Percentiles rank a stretch among this genome's conserved stretches.
Evolutionary conservation across 2,113 vertebrate genomes (phyloP).

Genomic region (Oreochromis tanganicae): DNA sequence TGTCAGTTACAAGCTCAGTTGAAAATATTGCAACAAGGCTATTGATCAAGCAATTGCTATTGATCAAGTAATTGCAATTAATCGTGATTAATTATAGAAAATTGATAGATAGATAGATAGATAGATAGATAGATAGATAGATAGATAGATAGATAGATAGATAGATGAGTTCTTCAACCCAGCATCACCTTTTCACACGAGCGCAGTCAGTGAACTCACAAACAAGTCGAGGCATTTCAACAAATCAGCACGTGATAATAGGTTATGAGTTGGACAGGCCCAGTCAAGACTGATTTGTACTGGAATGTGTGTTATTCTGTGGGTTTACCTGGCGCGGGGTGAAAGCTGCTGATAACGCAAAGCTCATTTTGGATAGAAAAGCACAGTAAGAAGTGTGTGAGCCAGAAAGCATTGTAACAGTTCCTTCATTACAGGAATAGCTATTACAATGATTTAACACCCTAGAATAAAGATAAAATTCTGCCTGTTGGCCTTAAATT

Average conservation of each 20-base stretch:
- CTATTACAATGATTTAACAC: background rate
- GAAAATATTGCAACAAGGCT: no score
- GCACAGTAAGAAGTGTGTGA: background rate
- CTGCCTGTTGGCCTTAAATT: background rate
- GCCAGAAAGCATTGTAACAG: background rate
- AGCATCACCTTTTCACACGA: background rate
- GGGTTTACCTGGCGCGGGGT: background rate
- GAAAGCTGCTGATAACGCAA: background rate
- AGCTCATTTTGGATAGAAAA: background rate
- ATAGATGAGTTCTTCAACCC: slow-evolving; percentile 23
- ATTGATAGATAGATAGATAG: no score
- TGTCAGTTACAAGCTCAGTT: no score
- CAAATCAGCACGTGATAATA: background rate
- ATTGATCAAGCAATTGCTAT: no score
- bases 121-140: no score
- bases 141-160: no score
- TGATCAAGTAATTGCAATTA: no score
- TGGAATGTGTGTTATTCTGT: background rate
- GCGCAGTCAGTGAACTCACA: background rate
- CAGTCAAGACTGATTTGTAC: background rate
- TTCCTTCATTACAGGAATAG: background rate
- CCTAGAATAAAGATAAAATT: background rate
- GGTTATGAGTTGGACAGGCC: background rate
- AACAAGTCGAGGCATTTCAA: background rate
- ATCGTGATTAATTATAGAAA: no score